Evolutionary conservation across 2,113 vertebrate genomes (phyloP), one percentile per base, ranked within the genome.

Genomic region (Ellobius talpinus): DNA sequence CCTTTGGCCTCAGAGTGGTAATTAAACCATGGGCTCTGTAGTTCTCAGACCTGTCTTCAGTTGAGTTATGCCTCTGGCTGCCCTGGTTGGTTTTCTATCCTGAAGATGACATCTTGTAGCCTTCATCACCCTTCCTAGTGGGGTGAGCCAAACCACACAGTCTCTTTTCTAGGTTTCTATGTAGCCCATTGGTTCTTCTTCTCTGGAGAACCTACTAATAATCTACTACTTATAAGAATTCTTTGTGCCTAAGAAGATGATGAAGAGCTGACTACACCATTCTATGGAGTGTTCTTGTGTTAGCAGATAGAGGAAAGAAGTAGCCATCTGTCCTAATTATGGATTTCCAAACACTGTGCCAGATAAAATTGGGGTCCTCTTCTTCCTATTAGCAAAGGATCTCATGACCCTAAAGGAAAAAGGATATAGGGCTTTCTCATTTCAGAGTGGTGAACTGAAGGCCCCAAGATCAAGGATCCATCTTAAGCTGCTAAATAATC

Each of bases 361-460:
- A 65, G 61, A 91, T 74, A 70, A 85, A 87, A 88, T 23, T 33
- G 42, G 73, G 26, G 55, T 17, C 11, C 17, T 74, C 87, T 89
- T 76, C 74, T 79, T 86, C 58, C 84, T 26, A 55, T 87, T 92
- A 93, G 13, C 61, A 55, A 79, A 39, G 26, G 33, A 23, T 87
- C 36, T 91, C 47, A 47, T 55, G 29, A 89, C 23, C 3, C 24
- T 81, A 45, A 73, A 77, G 72, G 45, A 66, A 52, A 58, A 42
- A 81, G 42, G n/a, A 45, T 39, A n/a, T 82, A 50, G 7, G 7
- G 1, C 63, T 85, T 92, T 58, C 33, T 96, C 13, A 50, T 90
- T 92, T 96, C 23, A 13, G 45, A 65, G 76, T 63, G 47, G 95
- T 78, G 70, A 87, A 47, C 63, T 92, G 17, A 76, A 66, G 82